Percentiles rank a stretch among this genome's conserved stretches.
Evolutionary conservation across 2,888 invertebrate species (phyloP).

Genomic region (Salticus scenicus): DNA sequence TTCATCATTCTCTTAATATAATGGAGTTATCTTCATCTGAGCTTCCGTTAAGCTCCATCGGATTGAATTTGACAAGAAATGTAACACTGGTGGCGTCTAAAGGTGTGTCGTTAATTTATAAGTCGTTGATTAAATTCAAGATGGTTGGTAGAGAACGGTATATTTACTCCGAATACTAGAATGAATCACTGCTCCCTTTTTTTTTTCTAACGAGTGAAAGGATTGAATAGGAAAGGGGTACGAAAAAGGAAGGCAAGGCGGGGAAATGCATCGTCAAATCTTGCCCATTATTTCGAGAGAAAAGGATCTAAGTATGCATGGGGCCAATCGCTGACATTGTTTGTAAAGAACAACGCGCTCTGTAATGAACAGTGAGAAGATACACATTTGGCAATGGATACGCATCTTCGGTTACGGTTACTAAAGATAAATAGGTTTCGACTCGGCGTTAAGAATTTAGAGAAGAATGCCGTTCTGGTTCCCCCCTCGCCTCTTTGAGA

Average conservation of each 20-base stretch:
- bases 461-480: conserved; percentile 32
- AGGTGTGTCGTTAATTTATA: too few species aligned
- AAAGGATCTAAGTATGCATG: conserved; percentile 62
- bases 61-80: too few species aligned
- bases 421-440: conserved; percentile 56
- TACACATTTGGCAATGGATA: conserved; percentile 56
- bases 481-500: conserved; percentile 30
- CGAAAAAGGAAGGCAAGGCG: conserved; percentile 30
- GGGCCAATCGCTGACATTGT: conserved; percentile 35
- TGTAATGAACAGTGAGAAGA: conserved; percentile 64
- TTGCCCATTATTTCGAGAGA: conserved; percentile 56
- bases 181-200: conserved; percentile 43
- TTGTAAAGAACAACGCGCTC: conserved; percentile 45
- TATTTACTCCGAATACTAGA: background rate
- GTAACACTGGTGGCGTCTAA: too few species aligned
- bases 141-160: too few species aligned
- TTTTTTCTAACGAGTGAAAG: conserved; percentile 49
- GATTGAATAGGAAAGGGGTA: conserved; percentile 51
- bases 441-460: conserved; percentile 53
- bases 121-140: too few species aligned
- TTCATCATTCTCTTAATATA: too few species aligned
- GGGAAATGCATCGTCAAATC: conserved; percentile 44
- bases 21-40: too few species aligned
- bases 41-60: too few species aligned
- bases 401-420: conserved; percentile 56